Evolutionary conservation across 2,797 vertebrate species (phyloP), one percentile per base, ranked within the genome.

Genomic region (Myotis findleyi): DNA sequence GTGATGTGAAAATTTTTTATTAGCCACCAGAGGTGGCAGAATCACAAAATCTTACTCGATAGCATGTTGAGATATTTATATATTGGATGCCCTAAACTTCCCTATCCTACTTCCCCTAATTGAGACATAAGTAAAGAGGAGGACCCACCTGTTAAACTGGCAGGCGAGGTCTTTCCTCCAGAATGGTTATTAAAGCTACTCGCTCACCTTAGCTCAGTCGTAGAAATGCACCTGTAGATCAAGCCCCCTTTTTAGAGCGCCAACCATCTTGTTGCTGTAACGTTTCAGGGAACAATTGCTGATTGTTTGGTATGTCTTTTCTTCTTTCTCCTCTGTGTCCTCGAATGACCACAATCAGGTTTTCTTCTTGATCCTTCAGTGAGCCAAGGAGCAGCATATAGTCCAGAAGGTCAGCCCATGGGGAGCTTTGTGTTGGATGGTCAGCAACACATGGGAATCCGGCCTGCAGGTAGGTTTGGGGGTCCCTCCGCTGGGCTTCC

Each of bases 331-430:
- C 99, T 99, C 99, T 99, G 99, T 99, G 99, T 99, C 99, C 99
- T 99, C 99, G 99, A 99, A 99, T 99, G 99, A 99, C 99, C 99
- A 99, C 99, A 99, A 99, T 99, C 99, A 99, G 99, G 99, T 99
- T 99, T 99, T 99, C 99, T 99, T 99, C 99, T 99, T 99, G 99
- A 99, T 99, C 99, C 99, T 99, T 99, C 99, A 99, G 99, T 99
- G 99, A 99, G 99, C 99, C 99, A 99, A 99, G 99, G 99, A 99
- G 99, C 99, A 98, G 99, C 99, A 0, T 99, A 99, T 99, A 99
- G 99, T 99, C 99, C 99, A 97, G 99, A 99, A 98, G 99, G 99
- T 98, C 99, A 99, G 98, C 99, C 99, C 97, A 99, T 99, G 99
- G 99, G 99, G 98, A 99, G 99, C 99, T 99, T 99, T 99, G 99